A percentile compares a stretch with the other conserved stretches of the same genome.
Evolutionary conservation across 1,140 invertebrate genomes (phyloP).

Genomic region (Dermatophagoides farinae): DNA sequence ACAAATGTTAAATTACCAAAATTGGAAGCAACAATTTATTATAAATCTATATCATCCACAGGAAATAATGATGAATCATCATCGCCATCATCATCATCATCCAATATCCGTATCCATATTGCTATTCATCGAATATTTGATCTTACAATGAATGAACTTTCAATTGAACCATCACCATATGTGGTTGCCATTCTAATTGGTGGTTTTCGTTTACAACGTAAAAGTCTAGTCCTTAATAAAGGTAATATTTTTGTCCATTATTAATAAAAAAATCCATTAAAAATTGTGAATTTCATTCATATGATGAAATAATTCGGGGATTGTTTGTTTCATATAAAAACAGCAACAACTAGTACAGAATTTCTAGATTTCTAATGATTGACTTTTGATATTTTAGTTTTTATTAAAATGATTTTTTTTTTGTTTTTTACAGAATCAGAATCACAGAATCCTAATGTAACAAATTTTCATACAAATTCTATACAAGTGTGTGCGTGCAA

Average conservation of each 20-base stretch:
- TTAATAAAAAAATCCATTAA: not conserved
- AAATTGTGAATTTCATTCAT: too few species aligned
- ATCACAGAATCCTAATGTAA: too few species aligned
- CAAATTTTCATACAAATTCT: too few species aligned
- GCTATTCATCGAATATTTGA: not conserved
- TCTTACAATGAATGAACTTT: constrained; percentile 8
- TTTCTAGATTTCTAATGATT: too few species aligned
- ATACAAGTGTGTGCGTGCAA: too few species aligned
- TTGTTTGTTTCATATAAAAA: too few species aligned
- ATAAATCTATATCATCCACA: not conserved
- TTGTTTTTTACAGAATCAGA: too few species aligned
- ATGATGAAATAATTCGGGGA: not conserved
- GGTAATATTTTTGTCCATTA: constrained; percentile 1
- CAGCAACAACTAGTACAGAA: too few species aligned
- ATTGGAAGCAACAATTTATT: not conserved
- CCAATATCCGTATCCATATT: not conserved
- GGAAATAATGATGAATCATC: not conserved
- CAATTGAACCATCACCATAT: constrained; percentile 15
- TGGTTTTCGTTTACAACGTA: not conserved
- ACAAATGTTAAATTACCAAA: not conserved
- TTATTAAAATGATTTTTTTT: too few species aligned
- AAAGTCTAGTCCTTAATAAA: not conserved
- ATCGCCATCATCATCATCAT: too few species aligned
- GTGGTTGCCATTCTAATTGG: constrained; percentile 5
- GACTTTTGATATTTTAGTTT: too few species aligned